These are phyloP conservation scores for Cygnus buccinator DNA, from an alignment of 2,113 vertebrate genomes.

Conservation along the genomic window DNA sequence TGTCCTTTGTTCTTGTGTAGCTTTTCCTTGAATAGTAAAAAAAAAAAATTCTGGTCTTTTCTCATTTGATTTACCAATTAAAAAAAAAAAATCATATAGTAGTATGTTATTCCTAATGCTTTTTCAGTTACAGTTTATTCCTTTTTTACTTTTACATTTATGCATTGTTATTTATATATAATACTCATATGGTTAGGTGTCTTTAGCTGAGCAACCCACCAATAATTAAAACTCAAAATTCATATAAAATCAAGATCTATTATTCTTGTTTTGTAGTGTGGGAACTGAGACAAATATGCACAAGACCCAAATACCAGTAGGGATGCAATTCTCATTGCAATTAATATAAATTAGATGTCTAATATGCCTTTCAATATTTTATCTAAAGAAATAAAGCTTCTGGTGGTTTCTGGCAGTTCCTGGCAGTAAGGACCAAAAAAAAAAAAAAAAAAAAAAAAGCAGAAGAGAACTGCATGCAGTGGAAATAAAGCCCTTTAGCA, in stretches of 20 bases:
- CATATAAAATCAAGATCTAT: not conserved
- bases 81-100: not conserved
- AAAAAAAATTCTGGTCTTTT: not conserved
- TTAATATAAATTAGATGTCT: not conserved
- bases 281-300: not conserved
- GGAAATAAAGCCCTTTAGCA: not conserved
- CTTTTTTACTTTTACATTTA: not conserved
- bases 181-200: rapidly evolving
- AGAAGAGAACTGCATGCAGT: not conserved
- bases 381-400: not conserved
- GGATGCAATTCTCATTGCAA: not conserved
- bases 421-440: not conserved
- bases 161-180: not conserved
- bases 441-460: not conserved
- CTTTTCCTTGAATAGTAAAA: not conserved
- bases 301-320: rapidly evolving
- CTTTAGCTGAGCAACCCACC: not conserved
- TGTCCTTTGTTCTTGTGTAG: not conserved
- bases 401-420: too few relatives aligned
- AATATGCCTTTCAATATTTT: not conserved
- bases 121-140: not conserved
- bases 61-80: not conserved
- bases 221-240: not conserved
- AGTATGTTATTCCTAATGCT: not conserved
- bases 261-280: not conserved